Percentiles rank a stretch among this genome's conserved stretches.
Evolutionary conservation across 2,888 invertebrate genomes (phyloP).

Genomic region (Eupithecia abbreviata): DNA sequence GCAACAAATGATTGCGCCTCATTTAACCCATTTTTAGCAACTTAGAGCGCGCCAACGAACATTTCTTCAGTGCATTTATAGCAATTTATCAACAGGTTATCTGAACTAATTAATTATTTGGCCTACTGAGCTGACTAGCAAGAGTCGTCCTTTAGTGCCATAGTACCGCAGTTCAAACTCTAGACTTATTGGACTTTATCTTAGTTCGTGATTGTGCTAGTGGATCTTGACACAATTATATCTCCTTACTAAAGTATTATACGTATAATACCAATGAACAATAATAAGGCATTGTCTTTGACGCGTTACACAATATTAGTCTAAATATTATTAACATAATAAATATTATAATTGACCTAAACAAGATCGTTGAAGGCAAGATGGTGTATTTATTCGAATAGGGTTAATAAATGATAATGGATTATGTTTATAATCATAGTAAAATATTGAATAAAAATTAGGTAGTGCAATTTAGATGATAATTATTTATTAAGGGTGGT

Average conservation of each 20-base stretch:
- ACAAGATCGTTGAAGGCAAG: constrained; percentile 6
- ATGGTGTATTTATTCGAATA: constrained; percentile 22
- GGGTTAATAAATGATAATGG: constrained; percentile 13
- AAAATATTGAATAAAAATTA: constrained; percentile 56
- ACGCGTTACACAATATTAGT: neutral
- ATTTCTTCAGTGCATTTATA: neutral
- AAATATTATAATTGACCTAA: constrained; percentile 11
- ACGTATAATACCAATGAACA: neutral
- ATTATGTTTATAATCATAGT: constrained; percentile 24
- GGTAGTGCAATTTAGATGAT: constrained; percentile 74
- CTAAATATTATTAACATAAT: neutral
- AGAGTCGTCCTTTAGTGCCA: constrained; percentile 45
- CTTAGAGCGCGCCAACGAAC: too few relatives aligned
- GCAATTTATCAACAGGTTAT: neutral
- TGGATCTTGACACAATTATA: constrained; percentile 49
- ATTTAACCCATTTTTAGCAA: too few relatives aligned
- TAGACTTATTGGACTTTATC: constrained; percentile 47
- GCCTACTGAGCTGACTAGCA: constrained; percentile 11
- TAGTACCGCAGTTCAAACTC: constrained; percentile 53
- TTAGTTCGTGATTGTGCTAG: constrained; percentile 62
- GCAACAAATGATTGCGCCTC: too few relatives aligned
- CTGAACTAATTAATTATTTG: constrained; percentile 14
- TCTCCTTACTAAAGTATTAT: constrained; percentile 7
- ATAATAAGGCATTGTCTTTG: neutral
- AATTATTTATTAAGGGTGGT: constrained; percentile 68